A percentile compares a stretch with the other conserved stretches of the same genome.
Conservation (phyloP, 2,888 invertebrate genomes). For the Chaetogeoica ovagalla region DNA sequence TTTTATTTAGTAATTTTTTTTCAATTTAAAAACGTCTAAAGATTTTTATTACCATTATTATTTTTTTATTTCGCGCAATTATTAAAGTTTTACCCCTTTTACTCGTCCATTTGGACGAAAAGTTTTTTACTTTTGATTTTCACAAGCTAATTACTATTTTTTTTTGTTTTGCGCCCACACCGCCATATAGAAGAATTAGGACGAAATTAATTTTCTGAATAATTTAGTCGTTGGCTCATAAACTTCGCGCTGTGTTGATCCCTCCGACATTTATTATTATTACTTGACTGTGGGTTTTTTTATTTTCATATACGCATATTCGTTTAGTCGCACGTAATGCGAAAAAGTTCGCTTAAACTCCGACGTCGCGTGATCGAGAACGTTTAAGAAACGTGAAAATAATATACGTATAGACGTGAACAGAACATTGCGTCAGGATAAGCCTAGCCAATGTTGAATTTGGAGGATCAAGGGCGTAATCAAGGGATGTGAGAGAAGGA, state of each 20-base stretch:
- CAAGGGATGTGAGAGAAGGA: no score
- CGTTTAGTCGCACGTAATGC: background rate
- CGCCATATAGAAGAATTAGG: background rate
- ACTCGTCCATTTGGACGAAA: constrained; percentile 19
- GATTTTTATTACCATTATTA: constrained; percentile 30
- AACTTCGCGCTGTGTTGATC: constrained; percentile 9
- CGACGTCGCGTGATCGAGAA: background rate
- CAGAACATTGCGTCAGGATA: no score
- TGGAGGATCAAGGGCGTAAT: no score
- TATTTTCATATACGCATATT: no score
- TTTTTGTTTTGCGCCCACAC: background rate
- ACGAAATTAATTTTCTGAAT: constrained; percentile 40
- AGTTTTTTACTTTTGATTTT: constrained; percentile 33
- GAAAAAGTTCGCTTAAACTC: background rate
- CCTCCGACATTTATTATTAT: constrained; percentile 28
- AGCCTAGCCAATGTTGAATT: no score
- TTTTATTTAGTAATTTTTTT: constrained; percentile 14
- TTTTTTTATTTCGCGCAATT: constrained; percentile 10
- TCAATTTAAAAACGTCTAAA: constrained; percentile 33
- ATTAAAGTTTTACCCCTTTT: constrained; percentile 37
- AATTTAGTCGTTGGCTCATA: constrained; percentile 23
- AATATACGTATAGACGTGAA: background rate
- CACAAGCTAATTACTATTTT: constrained; percentile 36
- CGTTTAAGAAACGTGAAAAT: background rate
- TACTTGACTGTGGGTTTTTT: no score